Evolutionary conservation across 2,113 vertebrate genomes (phyloP).

Genomic region (Origma solitaria): DNA sequence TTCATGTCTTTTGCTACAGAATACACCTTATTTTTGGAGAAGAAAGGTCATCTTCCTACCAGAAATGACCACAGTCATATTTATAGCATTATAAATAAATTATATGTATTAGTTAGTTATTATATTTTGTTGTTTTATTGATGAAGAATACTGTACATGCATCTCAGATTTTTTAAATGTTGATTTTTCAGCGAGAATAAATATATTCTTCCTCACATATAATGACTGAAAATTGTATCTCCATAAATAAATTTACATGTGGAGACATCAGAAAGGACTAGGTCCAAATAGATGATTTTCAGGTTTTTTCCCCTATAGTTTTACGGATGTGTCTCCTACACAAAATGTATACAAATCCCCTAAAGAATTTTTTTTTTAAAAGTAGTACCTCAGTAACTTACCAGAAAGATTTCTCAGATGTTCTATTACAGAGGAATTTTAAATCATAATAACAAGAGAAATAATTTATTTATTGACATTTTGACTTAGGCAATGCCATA

Average conservation of each 20-base stretch:
- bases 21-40: not conserved
- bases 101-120: not conserved
- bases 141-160: not conserved
- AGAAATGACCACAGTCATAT: not conserved
- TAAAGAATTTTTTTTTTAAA: fast-evolving
- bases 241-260: not conserved
- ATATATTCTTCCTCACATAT: not conserved
- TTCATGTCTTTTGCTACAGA: not conserved
- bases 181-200: not conserved
- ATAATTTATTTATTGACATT: not conserved
- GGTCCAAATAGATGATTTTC: not conserved
- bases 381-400: not conserved
- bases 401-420: not conserved
- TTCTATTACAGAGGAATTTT: not conserved
- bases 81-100: not conserved
- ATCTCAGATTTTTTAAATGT: not conserved
- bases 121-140: not conserved
- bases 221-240: not conserved
- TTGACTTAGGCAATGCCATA: not conserved
- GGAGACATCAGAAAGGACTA: not conserved
- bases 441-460: not conserved
- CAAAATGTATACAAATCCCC: not conserved
- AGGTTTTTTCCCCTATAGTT: not conserved
- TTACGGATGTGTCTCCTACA: not conserved
- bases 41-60: not conserved